These are phyloP conservation scores for Abramis brama DNA, from an alignment of 2,113 vertebrate genomes.

Conservation along the genomic window DNA sequence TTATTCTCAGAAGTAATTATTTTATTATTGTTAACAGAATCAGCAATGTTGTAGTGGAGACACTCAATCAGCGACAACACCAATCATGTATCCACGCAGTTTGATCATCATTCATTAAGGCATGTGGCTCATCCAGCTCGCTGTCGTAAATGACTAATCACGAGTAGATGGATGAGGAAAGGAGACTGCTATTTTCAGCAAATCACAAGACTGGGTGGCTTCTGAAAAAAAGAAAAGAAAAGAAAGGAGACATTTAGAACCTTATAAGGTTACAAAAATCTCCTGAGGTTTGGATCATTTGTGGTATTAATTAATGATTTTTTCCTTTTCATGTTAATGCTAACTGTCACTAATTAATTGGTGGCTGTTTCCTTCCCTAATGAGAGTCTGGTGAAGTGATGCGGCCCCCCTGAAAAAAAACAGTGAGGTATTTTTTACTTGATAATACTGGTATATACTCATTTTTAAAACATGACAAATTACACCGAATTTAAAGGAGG, in stretches of 20 bases:
- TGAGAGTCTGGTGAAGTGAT: conserved; percentile 51
- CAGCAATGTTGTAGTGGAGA: conserved; percentile 11
- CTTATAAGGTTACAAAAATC: conserved; percentile 48
- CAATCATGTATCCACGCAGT: conserved; percentile 34
- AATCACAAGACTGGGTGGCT: conserved; percentile 34
- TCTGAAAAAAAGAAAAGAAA: conserved; percentile 4
- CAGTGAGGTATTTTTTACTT: conserved; percentile 28
- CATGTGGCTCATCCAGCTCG: conserved; percentile 12
- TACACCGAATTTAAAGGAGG: conserved; percentile 13
- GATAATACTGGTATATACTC: conserved; percentile 15
- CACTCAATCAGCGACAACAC: conserved; percentile 36
- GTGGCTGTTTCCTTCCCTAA: conserved; percentile 52
- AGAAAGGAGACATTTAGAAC: conserved; percentile 41
- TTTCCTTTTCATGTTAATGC: conserved; percentile 49
- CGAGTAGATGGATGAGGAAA: conserved; percentile 24
- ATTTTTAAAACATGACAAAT: conserved; percentile 27
- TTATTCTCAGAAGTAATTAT: conserved; percentile 40
- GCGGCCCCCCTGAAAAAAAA: conserved; percentile 12
- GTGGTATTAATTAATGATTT: conserved; percentile 58
- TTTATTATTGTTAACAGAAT: conserved; percentile 45
- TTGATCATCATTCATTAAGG: conserved; percentile 44
- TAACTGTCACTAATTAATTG: conserved; percentile 59
- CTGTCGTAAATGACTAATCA: conserved; percentile 43
- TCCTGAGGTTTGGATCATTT: conserved; percentile 45
- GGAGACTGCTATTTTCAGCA: conserved; percentile 32